Evolutionary conservation across 1,140 invertebrate genomes (phyloP).

Genomic region (Trichonephila clavipes): DNA sequence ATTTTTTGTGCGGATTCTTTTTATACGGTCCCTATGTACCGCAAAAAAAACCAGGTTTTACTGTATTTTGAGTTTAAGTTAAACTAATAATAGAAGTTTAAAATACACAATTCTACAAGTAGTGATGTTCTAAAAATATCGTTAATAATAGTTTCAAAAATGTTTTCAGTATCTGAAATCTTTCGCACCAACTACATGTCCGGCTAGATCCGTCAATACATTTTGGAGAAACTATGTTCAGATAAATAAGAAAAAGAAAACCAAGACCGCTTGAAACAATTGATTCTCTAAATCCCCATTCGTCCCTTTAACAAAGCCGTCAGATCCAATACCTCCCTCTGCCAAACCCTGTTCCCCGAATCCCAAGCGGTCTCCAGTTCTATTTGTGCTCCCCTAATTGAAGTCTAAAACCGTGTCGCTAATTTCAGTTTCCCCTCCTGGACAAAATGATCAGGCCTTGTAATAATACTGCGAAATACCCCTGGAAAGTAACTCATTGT

Average conservation of each 20-base stretch:
- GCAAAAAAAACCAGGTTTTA: no score
- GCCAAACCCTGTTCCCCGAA: not conserved
- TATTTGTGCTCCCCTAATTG: constrained; percentile 20
- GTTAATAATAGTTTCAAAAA: no score
- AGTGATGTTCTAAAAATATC: no score
- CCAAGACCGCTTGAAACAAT: not conserved
- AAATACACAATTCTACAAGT: no score
- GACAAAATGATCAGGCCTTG: not conserved
- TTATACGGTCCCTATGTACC: no score
- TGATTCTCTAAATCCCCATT: not conserved
- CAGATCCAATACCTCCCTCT: not conserved
- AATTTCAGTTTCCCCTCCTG: not conserved
- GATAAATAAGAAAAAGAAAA: not conserved
- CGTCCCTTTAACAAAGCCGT: not conserved
- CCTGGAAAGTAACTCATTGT: not conserved
- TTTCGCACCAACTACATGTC: no score
- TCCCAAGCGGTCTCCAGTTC: not conserved
- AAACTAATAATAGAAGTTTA: no score
- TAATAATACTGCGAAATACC: constrained; percentile 8
- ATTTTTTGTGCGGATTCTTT: no score
- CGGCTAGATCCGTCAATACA: no score
- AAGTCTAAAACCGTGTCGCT: constrained; percentile 9
- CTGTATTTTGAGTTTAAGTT: no score
- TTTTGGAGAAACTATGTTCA: no score
- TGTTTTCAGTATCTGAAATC: no score